Evolutionary conservation across 2,113 vertebrate genomes (phyloP), one percentile per base, ranked within the genome.

Genomic region (Tyrannus savana): DNA sequence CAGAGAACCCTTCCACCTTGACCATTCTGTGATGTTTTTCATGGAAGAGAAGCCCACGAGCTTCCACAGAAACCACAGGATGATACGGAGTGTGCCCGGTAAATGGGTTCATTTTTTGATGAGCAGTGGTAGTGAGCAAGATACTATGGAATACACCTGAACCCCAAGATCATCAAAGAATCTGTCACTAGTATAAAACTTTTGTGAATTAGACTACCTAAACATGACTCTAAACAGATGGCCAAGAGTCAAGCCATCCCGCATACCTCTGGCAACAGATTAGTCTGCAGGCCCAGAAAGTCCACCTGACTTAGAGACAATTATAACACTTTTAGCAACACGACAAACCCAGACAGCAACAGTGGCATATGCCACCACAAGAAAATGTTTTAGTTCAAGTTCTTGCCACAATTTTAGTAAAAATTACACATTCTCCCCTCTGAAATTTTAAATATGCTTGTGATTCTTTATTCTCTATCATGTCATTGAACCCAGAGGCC

Each of bases 401-500:
- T 81, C 41, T 67, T 17, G 31, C 16, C 30, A 52, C 7, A 12
- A 7, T 49, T 88, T 84, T 30, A 19, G 19, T 13, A 69, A 35
- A 23, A 94, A 81, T 15, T 22, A 49, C 23, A 60, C 10, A 28
- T 52, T 15, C 1, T 4, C 10, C 16, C 25, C 27, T 72, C 30
- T 47, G 31, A 63, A 75, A 41, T 71, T 27, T 44, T 46, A 74
- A 17, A 7, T 21, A 13, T 64, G 25, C 5, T 58, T 41, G 5
- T 33, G 24, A 35, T 62, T 79, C 59, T 28, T 74, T 80, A 33
- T 76, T 35, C 37, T 19, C 35, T 41, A 25, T 37, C 28, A 58
- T 1, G 0, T 25, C 39, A 78, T 0, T 75, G 28, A 71, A 53
- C 7, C 31, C 37, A 22, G 3, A 88, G 25, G 28, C 0, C 1